Conservation (phyloP, 2,113 vertebrate genomes). For the Myodes glareolus region DNA sequence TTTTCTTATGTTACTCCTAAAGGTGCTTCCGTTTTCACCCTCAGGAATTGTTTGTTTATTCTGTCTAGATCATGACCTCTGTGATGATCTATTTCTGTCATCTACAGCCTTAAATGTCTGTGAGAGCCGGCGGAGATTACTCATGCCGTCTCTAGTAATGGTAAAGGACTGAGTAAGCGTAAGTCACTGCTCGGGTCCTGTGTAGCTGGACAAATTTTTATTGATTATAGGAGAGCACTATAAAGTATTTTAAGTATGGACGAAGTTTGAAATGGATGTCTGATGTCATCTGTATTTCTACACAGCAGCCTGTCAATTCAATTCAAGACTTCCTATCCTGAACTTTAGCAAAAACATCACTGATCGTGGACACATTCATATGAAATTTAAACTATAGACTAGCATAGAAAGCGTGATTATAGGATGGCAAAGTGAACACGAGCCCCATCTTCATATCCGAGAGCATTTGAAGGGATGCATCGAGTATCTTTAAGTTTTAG, state of each 20-base stretch:
- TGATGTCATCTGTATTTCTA: background rate
- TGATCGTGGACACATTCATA: background rate
- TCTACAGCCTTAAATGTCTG: background rate
- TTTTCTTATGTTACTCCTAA: conserved; percentile 18
- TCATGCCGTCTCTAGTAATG: background rate
- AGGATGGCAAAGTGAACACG: background rate
- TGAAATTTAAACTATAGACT: conserved; percentile 15
- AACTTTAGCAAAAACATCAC: background rate
- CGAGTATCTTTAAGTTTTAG: background rate
- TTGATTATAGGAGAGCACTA: background rate
- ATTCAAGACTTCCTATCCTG: background rate
- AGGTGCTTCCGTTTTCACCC: background rate
- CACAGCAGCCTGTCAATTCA: background rate
- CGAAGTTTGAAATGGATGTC: conserved; percentile 29
- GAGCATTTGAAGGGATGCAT: background rate
- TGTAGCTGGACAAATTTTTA: background rate
- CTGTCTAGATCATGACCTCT: conserved; percentile 22
- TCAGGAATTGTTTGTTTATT: conserved; percentile 14
- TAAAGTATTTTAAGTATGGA: background rate
- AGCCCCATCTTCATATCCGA: background rate
- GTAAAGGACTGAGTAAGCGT: background rate
- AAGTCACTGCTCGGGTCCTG: background rate
- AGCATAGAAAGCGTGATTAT: background rate
- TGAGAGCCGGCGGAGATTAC: background rate
- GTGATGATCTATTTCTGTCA: background rate